phyloP scores from a whole-genome alignment of 2,113 vertebrate genomes.

The Potamarius usumacintae region DNA sequence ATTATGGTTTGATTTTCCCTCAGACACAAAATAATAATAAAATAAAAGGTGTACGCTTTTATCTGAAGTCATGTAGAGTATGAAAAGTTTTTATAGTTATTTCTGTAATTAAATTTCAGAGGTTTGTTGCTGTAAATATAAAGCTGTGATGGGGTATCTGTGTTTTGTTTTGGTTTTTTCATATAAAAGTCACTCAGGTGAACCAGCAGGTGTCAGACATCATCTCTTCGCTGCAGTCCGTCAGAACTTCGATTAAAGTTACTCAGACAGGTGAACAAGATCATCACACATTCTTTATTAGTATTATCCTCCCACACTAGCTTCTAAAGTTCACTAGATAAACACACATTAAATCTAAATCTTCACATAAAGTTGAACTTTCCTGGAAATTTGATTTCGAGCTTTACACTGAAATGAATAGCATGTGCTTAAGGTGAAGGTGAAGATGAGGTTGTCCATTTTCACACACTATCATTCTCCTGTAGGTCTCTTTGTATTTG shows the following conservation, averaged over 20 bases:
- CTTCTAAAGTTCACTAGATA: not conserved
- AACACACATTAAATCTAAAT: not conserved
- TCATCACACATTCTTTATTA: not conserved
- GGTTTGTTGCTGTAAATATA: not conserved
- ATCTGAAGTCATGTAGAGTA: not conserved
- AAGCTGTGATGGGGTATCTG: not conserved
- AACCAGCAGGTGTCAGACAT: conserved; percentile 47
- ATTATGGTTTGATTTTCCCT: not conserved
- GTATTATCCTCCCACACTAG: too few species aligned
- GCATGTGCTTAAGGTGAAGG: too few species aligned
- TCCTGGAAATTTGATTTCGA: not conserved
- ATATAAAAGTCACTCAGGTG: conserved; percentile 51
- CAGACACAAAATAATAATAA: not conserved
- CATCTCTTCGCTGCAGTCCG: not conserved
- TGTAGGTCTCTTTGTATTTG: not conserved
- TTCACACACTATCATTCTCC: not conserved
- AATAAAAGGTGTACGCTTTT: not conserved
- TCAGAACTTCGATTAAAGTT: not conserved
- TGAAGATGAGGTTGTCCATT: not conserved
- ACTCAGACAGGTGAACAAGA: not conserved
- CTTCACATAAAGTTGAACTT: not conserved
- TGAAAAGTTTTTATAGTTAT: too few species aligned
- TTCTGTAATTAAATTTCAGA: not conserved
- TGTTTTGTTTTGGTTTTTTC: too few species aligned
- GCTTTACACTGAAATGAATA: not conserved